Evolutionary conservation across 2,797 vertebrate species (phyloP), one percentile per base, ranked within the genome.

Genomic region (Sparidentex hasta): DNA sequence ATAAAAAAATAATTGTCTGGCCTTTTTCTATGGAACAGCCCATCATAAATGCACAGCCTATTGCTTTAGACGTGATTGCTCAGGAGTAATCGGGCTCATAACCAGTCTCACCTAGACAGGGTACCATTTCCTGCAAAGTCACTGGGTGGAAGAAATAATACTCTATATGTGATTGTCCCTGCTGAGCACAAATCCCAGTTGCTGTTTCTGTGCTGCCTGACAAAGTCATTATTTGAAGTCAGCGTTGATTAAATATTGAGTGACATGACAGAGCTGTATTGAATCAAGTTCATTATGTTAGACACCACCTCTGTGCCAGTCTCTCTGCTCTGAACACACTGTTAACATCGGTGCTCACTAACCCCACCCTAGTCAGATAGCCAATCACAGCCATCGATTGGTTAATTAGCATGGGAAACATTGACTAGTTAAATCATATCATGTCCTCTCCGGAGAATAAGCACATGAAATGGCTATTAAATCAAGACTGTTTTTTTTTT

Each of bases 211-310:
- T 69, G 74, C 79, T 63, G 68, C 52, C 17, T 72, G 74, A 75
- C 51, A 88, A 82, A 85, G 82, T 85, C 72, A 59, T 87, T 82
- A 85, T 86, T 85, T 84, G 55, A 87, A 88, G 66, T 70, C 64
- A 44, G 54, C 16, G 56, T 65, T 88, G 82, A 90, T 91, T 88
- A 85, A 90, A 90, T 85, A 87, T 83, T 81, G 85, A 81, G 67
- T 85, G 83, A 90, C 78, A 83, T 27, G 65, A 88, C 67, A 76
- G 54, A 66, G 74, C 65, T 71, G 55, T 50, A 52, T 83, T 70
- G 65, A 78, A 86, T 86, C 55, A 64, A 55, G 73, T 80, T 76
- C 62, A 74, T 84, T 81, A 62, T 70, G 65, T 80, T 16, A 38
- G 65, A 66, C 78, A 80, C 11, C 43, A 48, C 46, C 54, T 71